phyloP scores from a whole-genome alignment of 1,140 invertebrate genomes.

The Drosophila erecta region DNA sequence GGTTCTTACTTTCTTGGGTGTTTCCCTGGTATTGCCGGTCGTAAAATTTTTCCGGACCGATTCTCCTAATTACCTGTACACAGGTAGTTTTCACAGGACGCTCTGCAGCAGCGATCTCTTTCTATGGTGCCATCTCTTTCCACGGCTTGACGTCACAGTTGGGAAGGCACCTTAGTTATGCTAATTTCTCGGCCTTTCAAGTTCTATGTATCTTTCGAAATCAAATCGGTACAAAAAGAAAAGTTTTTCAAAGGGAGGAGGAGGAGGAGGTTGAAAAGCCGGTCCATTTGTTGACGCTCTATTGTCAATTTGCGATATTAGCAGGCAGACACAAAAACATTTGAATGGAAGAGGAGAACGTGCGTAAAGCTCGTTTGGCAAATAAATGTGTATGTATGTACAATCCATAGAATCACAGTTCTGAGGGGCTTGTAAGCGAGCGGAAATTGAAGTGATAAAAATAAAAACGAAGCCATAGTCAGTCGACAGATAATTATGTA shows the following conservation, averaged over 20 bases:
- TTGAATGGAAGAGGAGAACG: slow-evolving; percentile 45
- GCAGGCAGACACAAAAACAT: slow-evolving; percentile 18
- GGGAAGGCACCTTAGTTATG: slow-evolving; percentile 56
- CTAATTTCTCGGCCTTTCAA: slow-evolving; percentile 56
- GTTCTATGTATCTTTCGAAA: slow-evolving; percentile 56
- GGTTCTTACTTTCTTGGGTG: slow-evolving; percentile 25
- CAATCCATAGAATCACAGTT: slow-evolving; percentile 21
- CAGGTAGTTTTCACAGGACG: slow-evolving; percentile 55
- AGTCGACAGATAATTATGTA: slow-evolving; percentile 45
- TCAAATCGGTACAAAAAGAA: slow-evolving; percentile 49
- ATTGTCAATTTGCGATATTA: slow-evolving; percentile 76
- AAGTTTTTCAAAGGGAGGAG: slow-evolving; percentile 1
- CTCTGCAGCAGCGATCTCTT: neutral
- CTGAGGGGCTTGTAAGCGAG: slow-evolving; percentile 58
- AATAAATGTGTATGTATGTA: neutral
- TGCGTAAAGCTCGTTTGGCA: slow-evolving; percentile 51
- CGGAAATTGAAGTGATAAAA: slow-evolving; percentile 78
- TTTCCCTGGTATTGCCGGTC: slow-evolving; percentile 43
- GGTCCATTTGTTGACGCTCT: slow-evolving; percentile 61
- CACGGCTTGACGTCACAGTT: slow-evolving; percentile 46
- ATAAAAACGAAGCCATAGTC: slow-evolving; percentile 66
- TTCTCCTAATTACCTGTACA: slow-evolving; percentile 57
- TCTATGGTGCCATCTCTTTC: slow-evolving; percentile 7
- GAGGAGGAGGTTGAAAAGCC: slow-evolving; percentile 33
- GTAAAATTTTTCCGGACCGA: slow-evolving; percentile 31